A percentile compares a stretch with the other conserved stretches of the same genome.
Conservation (phyloP, 1,140 invertebrate species). For the Anastrepha ludens region DNA sequence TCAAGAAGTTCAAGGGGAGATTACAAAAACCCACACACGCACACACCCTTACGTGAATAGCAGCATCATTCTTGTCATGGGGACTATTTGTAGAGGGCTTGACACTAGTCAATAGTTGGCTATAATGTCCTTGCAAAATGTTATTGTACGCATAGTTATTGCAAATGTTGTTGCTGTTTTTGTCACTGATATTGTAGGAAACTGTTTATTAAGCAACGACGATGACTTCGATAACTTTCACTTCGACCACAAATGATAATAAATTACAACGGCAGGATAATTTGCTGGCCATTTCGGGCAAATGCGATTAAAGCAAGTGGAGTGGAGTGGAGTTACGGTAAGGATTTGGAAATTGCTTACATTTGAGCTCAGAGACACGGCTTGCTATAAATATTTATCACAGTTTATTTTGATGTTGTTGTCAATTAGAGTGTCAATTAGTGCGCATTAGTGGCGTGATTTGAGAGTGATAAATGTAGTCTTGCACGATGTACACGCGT, state of each 20-base stretch:
- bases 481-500: not conserved
- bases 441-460: not conserved
- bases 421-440: constrained; percentile 52
- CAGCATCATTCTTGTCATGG: no score
- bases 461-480: constrained; percentile 14
- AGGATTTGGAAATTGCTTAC: not conserved
- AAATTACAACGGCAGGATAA: constrained; percentile 36
- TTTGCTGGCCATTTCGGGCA: constrained; percentile 28
- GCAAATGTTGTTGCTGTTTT: not conserved
- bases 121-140: constrained; percentile 22
- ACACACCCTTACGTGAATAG: not conserved
- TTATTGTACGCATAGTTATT: not conserved
- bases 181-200: constrained; percentile 9
- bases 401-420: constrained; percentile 51
- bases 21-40: not conserved
- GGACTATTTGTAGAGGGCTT: not conserved
- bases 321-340: not conserved
- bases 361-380: not conserved
- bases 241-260: constrained; percentile 51
- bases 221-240: constrained; percentile 51
- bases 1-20: constrained; percentile 9
- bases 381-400: not conserved
- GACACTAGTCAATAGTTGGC: constrained; percentile 36
- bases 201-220: constrained; percentile 51
- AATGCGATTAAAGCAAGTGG: not conserved